Evolutionary conservation across 2,888 invertebrate genomes (phyloP), one percentile per base, ranked within the genome.

Genomic region (Cephus pygmeus): DNA sequence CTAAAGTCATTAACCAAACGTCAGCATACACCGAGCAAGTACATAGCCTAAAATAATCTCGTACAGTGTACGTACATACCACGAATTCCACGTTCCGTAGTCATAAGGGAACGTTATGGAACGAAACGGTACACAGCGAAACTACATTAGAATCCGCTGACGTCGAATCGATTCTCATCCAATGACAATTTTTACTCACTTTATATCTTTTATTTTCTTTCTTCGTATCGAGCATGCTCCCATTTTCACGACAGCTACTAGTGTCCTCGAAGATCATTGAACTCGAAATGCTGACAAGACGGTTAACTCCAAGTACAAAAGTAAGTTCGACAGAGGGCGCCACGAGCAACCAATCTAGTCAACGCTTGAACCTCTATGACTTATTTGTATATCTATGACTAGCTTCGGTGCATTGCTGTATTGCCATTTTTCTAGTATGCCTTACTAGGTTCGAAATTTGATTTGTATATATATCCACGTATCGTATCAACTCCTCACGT

Each of bases 181-280:
- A 56, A 56, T 56, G 1, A 56, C 9, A 56, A 56, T 56, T 56
- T 23, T 56, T 56, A 56, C 56, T 15, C 23, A 56, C 56, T 56
- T 1, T 56, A 6, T 23, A 56, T 56, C 9, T 56, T 56, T 23
- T 23, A 23, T 23, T 56, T 56, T 23, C 1, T 23, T 56, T 56
- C 56, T 9, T 56, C 56, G 23, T 9, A 56, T 56, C 56, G 56
- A 56, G 23, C 2, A 2, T 23, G 56, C 56, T 82, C 78, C 79
- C 76, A 80, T 78, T 80, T 79, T 33, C 73, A 69, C 80, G 76
- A 79, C 80, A 79, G 79, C n/a, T 34, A 30, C 35, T 11, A 82
- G 85, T 84, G 86, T 86, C 86, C 86, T 89, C 86, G 82, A 85
- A 87, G 90, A 90, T 89, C 91, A 86, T 90, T 91, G 90, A 91